Evolutionary conservation across 2,888 invertebrate species (phyloP), one percentile per base, ranked within the genome.

Genomic region (Ramazzottius varieornatus): DNA sequence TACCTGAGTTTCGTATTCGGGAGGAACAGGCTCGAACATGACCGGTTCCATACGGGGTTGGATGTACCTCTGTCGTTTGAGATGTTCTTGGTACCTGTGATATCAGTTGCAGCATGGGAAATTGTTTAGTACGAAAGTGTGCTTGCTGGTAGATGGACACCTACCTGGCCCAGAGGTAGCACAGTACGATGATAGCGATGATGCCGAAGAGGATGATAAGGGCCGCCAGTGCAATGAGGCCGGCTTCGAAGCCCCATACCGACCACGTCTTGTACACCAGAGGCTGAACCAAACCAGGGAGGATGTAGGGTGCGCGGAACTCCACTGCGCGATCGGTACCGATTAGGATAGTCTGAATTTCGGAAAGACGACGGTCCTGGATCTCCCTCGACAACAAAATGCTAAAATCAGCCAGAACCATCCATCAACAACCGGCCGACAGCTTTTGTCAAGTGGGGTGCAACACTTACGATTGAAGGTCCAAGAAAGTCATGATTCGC

Each of bases 171-270:
- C 54, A 54, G 16, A 54, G 29, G 29, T 54, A 54, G 54, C 54
- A 54, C 54, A 54, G 54, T 4, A 54, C 4, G 24, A 54, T 54
- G 54, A 54, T 54, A 24, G 54, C 54, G 54, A 54, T 54, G 54
- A 54, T 54, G 29, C 54, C 8, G 54, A 54, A 54, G 54, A 54
- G 54, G 54, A 54, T 54, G 54, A 54, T 54, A 4, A 54, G 54
- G n/a, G 54, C 54, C 16, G 54, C 54, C 29, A 54, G 29, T 8
- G 54, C 54, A 24, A 54, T 54, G 20, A 54, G 29, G 8, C 54
- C 54, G n/a, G 54, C 54, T 29, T 54, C 54, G 29, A 54, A 54
- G 54, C 54, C 54, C 54, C 54, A 54, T 8, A 54, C 54, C 4
- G 54, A 54, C 54, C 54, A 54, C 20, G 54, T 54, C 54, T 54